Base-by-base conservation (phyloP, 1,140 invertebrate genomes). In the Potamilus streckersoni region DNA sequence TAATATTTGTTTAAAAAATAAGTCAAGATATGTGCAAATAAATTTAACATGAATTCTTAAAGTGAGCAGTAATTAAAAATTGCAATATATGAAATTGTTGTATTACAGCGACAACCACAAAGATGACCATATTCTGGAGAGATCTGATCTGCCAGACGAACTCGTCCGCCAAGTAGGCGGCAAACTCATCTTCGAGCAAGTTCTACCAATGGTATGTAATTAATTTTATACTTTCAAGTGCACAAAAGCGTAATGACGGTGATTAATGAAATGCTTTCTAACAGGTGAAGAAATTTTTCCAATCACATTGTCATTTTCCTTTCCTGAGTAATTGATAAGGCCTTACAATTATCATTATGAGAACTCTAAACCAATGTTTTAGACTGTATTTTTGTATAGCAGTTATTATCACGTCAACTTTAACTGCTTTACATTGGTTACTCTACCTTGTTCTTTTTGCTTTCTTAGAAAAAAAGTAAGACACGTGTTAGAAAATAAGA, bases 61-160 rank as follows among this genome's bases (percentile, higher is more conserved):
- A 49, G 11, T 11, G 38, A 49, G 38, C 38, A 49, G 38, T 49
- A 11, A 49, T 49, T 49, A 11, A 49, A 49, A 49, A 49, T 49
- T 49, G 38, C 38, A 49, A 49, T 49, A 8, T 49, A 49, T 49
- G 11, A 49, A 49, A 49, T 49, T 49, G 38, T 49, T 49, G 38
- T 56, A 13, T 38, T 82, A 8, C 76, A 85, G 84, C 62, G 77
- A 59, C 1, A 85, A 84, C 61, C 79, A 85, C 61, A 65, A 73
- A 5, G 78, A 79, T 58, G 84, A 86, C 62, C 79, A 80, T 68
- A 82, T 86, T 31, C 57, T 84, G 49, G 83, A 86, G 74, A 70
- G 75, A 59, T 79, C 83, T 5, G 82, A 82, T 65, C 72, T 86
- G 79, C 84, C 84, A 5, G 83, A 85, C 38, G 79, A 83, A 20